A percentile compares a stretch with the other conserved stretches of the same genome.
phyloP scores from a whole-genome alignment of 1,140 invertebrate species.

The Camponotus vicinus region DNA sequence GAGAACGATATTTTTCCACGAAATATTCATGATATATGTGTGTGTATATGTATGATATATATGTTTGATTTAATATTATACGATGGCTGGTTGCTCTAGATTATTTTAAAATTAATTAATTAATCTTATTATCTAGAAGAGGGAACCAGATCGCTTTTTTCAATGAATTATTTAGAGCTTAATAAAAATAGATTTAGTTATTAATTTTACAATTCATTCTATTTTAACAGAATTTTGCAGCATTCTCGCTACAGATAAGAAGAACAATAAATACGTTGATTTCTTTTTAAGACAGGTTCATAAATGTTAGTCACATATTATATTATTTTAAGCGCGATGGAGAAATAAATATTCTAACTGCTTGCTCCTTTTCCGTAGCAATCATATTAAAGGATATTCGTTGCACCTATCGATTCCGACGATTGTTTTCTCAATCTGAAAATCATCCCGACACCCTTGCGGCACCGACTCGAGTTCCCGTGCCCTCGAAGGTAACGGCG shows the following conservation, averaged over 20 bases:
- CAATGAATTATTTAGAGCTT: too few species aligned
- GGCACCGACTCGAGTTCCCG: conserved; percentile 72
- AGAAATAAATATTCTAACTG: not conserved
- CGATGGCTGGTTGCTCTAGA: not conserved
- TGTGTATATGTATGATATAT: not conserved
- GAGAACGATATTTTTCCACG: not conserved
- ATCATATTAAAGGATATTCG: not conserved
- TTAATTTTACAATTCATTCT: too few species aligned
- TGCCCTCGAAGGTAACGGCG: conserved; percentile 80
- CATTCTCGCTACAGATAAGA: too few species aligned
- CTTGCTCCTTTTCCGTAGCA: not conserved
- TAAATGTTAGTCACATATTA: not conserved
- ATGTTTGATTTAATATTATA: not conserved
- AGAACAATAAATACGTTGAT: not conserved
- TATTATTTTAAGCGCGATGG: not conserved
- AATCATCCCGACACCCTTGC: conserved; percentile 39
- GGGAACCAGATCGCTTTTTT: not conserved
- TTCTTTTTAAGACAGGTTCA: not conserved
- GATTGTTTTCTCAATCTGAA: conserved; percentile 31
- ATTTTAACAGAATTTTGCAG: too few species aligned
- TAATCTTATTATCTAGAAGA: not conserved
- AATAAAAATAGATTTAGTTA: not conserved
- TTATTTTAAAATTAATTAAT: not conserved
- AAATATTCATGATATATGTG: not conserved
- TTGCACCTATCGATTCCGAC: not conserved